phyloP scores from a whole-genome alignment of 2,888 invertebrate genomes.

The Coenonympha glycerion region DNA sequence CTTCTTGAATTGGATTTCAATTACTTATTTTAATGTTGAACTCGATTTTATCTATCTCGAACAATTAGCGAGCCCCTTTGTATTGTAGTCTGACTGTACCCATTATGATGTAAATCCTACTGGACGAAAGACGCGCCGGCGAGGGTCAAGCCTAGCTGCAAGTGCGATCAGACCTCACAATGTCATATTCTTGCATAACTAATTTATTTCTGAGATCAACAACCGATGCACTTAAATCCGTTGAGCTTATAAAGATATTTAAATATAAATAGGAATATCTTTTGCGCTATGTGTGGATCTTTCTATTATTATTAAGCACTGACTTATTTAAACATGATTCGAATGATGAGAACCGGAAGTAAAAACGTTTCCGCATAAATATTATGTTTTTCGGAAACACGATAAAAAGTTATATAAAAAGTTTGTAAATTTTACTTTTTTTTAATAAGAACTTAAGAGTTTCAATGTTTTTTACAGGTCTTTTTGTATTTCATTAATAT shows the following conservation, averaged over 20 bases:
- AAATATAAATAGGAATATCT: conserved; percentile 9
- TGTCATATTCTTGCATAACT: conserved; percentile 65
- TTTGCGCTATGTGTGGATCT: background rate
- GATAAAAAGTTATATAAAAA: background rate
- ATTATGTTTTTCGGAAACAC: background rate
- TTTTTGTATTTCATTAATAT: too few species aligned
- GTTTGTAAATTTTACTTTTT: too few species aligned
- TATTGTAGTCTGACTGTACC: conserved; percentile 27
- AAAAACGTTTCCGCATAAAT: background rate
- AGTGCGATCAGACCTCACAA: conserved; percentile 44
- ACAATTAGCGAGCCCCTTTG: conserved; percentile 50
- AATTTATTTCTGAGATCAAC: conserved; percentile 43
- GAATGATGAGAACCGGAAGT: background rate
- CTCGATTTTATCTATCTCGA: conserved; percentile 33
- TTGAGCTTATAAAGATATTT: conserved; percentile 32
- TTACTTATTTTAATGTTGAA: conserved; percentile 15
- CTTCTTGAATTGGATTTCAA: background rate
- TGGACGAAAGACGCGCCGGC: conserved; percentile 30
- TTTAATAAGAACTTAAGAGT: too few species aligned
- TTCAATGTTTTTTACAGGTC: too few species aligned
- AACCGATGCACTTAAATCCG: conserved; percentile 37
- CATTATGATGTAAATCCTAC: conserved; percentile 60
- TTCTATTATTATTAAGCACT: background rate
- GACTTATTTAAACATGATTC: background rate
- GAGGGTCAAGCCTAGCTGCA: conserved; percentile 56